Percentiles rank a stretch among this genome's conserved stretches.
Conservation (phyloP, 2,113 vertebrate species). For the Plecturocebus donacophilus region DNA sequence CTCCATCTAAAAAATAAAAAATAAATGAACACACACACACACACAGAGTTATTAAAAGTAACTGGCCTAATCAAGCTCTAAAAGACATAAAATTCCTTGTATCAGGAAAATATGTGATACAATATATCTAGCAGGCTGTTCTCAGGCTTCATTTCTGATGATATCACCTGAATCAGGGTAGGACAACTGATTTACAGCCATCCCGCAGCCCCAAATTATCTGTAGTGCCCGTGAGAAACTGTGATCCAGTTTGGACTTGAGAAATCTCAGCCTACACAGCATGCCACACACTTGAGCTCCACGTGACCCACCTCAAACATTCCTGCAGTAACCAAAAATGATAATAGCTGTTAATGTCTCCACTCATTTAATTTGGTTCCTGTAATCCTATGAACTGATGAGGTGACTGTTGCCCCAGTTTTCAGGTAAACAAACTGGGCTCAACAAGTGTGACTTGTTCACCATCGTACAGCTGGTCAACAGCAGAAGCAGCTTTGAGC, state of each 20-base stretch:
- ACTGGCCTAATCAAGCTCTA: neutral
- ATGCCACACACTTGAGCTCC: neutral
- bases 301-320: too few species aligned
- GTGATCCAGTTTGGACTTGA: neutral
- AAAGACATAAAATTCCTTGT: neutral
- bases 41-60: neutral
- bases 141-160: neutral
- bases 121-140: neutral
- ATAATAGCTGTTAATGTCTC: neutral
- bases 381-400: neutral
- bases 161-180: neutral
- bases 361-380: neutral
- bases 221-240: neutral
- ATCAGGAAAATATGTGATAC: neutral
- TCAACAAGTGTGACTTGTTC: neutral
- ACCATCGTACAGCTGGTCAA: neutral
- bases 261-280: neutral
- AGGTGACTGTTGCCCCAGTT: neutral
- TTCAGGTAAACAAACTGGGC: neutral
- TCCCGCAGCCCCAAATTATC: neutral
- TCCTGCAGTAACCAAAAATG: neutral
- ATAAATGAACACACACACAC: too few species aligned
- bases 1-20: too few species aligned
- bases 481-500: neutral
- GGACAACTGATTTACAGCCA: neutral